These are phyloP conservation scores for Asteroscopus sphinx DNA, from an alignment of 2,888 invertebrate genomes.

Conservation along the genomic window DNA sequence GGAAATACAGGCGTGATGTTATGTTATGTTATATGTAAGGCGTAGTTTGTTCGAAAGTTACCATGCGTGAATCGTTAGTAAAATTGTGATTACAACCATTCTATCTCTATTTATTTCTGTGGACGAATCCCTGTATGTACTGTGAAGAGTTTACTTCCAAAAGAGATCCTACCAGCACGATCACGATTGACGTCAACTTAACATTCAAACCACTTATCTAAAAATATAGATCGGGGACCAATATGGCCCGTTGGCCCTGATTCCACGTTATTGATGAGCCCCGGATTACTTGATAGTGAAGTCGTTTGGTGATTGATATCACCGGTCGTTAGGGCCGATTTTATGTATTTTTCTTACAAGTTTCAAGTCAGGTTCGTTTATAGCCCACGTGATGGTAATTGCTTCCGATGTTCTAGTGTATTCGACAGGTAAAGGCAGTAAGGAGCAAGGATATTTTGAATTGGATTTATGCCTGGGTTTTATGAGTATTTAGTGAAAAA, in stretches of 20 bases:
- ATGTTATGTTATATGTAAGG: too few relatives aligned
- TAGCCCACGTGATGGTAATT: slow-evolving; percentile 52
- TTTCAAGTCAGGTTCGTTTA: slow-evolving; percentile 55
- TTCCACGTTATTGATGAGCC: slow-evolving; percentile 63
- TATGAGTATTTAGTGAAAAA: too few relatives aligned
- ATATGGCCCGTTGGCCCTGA: slow-evolving; percentile 49
- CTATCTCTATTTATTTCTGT: too few relatives aligned
- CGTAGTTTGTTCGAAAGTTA: too few relatives aligned
- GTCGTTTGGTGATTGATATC: slow-evolving; percentile 62
- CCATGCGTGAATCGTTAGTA: too few relatives aligned
- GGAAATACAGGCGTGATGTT: too few relatives aligned
- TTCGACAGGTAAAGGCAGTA: slow-evolving; percentile 1
- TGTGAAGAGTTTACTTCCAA: too few relatives aligned
- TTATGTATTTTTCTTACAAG: slow-evolving; percentile 57
- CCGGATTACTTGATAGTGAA: slow-evolving; percentile 55
- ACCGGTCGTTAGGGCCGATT: slow-evolving; percentile 56
- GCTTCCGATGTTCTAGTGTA: slow-evolving; percentile 45
- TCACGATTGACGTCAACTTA: slow-evolving; percentile 5
- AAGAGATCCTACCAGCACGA: too few relatives aligned
- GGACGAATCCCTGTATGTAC: too few relatives aligned
- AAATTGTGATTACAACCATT: too few relatives aligned
- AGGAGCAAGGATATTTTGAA: slow-evolving; percentile 23
- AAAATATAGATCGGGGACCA: slow-evolving; percentile 33
- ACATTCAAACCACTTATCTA: slow-evolving; percentile 34
- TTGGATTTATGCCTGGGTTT: neutral